phyloP scores from a whole-genome alignment of 2,797 vertebrate genomes.

The Rhyacichthys aspro region DNA sequence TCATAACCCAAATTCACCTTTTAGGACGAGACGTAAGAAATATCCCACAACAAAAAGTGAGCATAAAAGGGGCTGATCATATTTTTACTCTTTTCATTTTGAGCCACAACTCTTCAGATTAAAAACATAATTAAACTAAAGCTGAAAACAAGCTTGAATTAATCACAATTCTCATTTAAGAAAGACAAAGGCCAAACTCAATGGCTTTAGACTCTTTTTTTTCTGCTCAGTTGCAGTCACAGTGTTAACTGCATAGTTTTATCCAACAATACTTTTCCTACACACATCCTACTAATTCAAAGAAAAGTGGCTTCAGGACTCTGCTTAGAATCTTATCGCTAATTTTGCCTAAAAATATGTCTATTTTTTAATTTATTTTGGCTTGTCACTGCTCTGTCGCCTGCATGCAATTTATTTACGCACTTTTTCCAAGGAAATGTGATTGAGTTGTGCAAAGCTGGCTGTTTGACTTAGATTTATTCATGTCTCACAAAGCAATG shows the following conservation, averaged over 20 bases:
- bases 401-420: slow-evolving; percentile 4
- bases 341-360: background rate
- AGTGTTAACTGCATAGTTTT: slow-evolving; percentile 8
- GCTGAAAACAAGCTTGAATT: slow-evolving; percentile 17
- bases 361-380: background rate
- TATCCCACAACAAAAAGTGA: background rate
- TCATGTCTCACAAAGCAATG: background rate
- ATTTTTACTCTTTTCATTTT: background rate
- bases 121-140: slow-evolving; percentile 1
- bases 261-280: slow-evolving; percentile 6
- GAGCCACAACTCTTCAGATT: background rate
- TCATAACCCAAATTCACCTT: too few species aligned
- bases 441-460: slow-evolving; percentile 1
- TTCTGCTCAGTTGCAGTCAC: slow-evolving; percentile 2
- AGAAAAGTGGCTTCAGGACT: slow-evolving; percentile 4
- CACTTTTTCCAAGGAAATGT: slow-evolving; percentile 1
- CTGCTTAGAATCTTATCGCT: background rate
- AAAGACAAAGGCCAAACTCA: slow-evolving; percentile 9
- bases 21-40: too few species aligned
- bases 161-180: slow-evolving; percentile 15
- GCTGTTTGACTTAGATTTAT: background rate
- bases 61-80: slow-evolving; percentile 2
- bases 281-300: background rate
- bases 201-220: slow-evolving; percentile 2
- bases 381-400: slow-evolving; percentile 1